Evolutionary conservation across 2,888 invertebrate genomes (phyloP), one percentile per base, ranked within the genome.

Genomic region (Rambutsinella grinnellia): DNA sequence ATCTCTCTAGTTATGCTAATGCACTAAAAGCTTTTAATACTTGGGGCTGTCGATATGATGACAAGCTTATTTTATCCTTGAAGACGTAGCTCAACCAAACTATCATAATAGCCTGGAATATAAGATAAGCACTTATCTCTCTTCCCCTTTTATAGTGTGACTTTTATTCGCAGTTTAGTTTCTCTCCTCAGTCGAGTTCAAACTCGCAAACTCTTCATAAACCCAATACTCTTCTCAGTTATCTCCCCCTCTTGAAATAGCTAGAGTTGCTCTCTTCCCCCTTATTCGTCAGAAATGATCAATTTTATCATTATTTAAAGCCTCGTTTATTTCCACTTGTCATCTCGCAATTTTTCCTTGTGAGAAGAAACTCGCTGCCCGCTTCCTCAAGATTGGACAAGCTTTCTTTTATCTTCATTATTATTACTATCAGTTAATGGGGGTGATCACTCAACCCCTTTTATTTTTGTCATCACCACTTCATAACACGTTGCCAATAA

Each of bases 121-220:
- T 36, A 36, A 36, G 61, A 61, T 63, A 51, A 63, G 63, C 63
- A 27, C 63, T 63, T 63, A 53, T 63, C 63, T 53, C 62, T 26
- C 28, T 62, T 28, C 57, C 15, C 23, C 15, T 27, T 57, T 60
- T 36, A 36, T 36, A 36, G 36, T 36, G n/a, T n/a, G n/a, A 36
- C 6, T 36, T 13, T 36, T 36, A 13, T 36, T 36, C 36, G 13
- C 36, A 13, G 5, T 36, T n/a, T n/a, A n/a, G n/a, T n/a, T 36
- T 36, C 13, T 13, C 36, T 36, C 36, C 36, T 36, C 36, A n/a
- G n/a, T n/a, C n/a, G n/a, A n/a, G n/a, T n/a, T n/a, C n/a, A n/a
- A n/a, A n/a, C n/a, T n/a, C n/a, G n/a, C n/a, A n/a, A n/a, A n/a
- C n/a, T n/a, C n/a, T n/a, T n/a, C n/a, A n/a, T n/a, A n/a, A n/a